phyloP scores from a whole-genome alignment of 2,888 invertebrate species.

The Drosophila merina region DNA sequence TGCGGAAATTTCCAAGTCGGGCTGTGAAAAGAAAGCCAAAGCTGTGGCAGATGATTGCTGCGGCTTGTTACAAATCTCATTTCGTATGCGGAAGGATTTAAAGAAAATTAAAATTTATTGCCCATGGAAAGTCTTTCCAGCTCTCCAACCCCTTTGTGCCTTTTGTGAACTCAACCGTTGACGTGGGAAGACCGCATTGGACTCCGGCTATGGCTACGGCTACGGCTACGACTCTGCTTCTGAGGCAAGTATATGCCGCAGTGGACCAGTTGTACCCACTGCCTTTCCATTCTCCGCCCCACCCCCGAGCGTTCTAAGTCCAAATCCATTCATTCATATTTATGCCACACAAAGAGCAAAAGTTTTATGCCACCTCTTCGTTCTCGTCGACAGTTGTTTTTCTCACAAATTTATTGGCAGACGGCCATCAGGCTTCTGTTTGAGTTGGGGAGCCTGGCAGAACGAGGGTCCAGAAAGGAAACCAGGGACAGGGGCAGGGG shows the following conservation, averaged over 20 bases:
- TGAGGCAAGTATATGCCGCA: conserved; percentile 30
- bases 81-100: conserved; percentile 71
- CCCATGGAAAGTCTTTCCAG: conserved; percentile 57
- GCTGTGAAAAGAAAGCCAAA: conserved; percentile 34
- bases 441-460: conserved; percentile 25
- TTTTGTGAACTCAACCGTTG: conserved; percentile 32
- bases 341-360: conserved; percentile 77
- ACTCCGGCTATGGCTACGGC: neutral
- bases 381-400: conserved; percentile 71
- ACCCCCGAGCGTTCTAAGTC: conserved; percentile 17
- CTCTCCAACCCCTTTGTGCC: conserved; percentile 16
- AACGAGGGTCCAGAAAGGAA: too few relatives aligned
- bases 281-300: conserved; percentile 8
- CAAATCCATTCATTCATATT: conserved; percentile 78
- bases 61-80: conserved; percentile 59
- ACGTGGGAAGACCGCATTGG: conserved; percentile 37
- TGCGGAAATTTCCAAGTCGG: neutral
- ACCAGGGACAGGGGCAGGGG: neutral
- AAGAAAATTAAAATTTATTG: conserved; percentile 76
- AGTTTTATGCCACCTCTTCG: conserved; percentile 71
- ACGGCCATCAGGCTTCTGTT: conserved; percentile 64
- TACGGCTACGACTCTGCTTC: conserved; percentile 19
- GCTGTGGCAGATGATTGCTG: conserved; percentile 36
- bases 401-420: conserved; percentile 74
- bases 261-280: conserved; percentile 46